Evolutionary conservation across 2,888 invertebrate species (phyloP), one percentile per base, ranked within the genome.

Genomic region (Blastobasis adustella): DNA sequence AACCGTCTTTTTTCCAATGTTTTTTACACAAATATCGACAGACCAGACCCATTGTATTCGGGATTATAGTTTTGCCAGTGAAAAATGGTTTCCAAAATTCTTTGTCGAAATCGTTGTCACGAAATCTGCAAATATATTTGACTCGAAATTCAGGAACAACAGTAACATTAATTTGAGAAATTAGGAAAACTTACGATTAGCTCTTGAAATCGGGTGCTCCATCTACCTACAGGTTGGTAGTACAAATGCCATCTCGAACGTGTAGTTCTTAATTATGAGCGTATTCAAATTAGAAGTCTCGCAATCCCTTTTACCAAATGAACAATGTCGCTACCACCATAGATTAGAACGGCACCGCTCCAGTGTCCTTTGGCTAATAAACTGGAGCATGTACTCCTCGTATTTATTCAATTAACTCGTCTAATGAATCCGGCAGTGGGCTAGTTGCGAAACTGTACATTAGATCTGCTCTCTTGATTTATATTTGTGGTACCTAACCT

Each of bases 261-360:
- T 23, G 23, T 23, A 23, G 23, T 23, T 23, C 23, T 23, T 23
- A 23, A 23, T 23, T 23, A 3, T 23, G 23, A 23, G 23, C 23
- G 23, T 23, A 23, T 23, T 23, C 23, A 23, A 23, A 23, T 23
- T 23, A 23, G 23, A 3, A 23, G 23, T 23, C 23, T 23, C 23
- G 23, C 23, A 23, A 61, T 67, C 62, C 62, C 62, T 59, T 67
- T 67, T 66, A 64, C 66, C 58, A 58, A 65, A 71, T 66, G 61
- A 63, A 65, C 69, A 58, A 56, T 56, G 57, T 54, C 55, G 48
- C 45, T 47, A 53, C 50, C 58, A 54, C 55, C 55, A 58, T 66
- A 60, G 23, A 66, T 71, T 66, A 66, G 66, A 71, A 63, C 61
- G 67, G 62, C 57, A 48, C 61, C 68, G 54, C 69, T 69, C 69